phyloP scores from a whole-genome alignment of 2,113 vertebrate genomes.

The Pycnonotus jocosus region DNA sequence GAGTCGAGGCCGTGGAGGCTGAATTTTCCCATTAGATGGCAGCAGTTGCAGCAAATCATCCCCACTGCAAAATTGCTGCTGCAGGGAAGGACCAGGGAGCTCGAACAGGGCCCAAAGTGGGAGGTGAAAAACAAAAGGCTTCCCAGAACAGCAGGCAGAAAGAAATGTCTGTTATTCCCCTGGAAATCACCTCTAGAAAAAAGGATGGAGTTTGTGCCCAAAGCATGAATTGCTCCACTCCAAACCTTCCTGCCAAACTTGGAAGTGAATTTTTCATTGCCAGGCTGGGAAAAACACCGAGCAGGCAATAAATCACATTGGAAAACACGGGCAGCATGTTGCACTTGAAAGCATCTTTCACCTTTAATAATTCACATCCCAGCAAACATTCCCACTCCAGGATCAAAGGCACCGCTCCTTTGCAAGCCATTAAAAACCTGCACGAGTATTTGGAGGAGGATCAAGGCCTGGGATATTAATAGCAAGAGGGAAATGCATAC shows the following conservation, averaged over 20 bases:
- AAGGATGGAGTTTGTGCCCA: background rate
- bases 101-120: background rate
- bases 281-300: background rate
- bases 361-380: background rate
- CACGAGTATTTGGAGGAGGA: background rate
- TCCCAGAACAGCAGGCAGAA: background rate
- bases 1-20: background rate
- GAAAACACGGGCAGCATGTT: background rate
- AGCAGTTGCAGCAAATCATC: slow-evolving; percentile 46
- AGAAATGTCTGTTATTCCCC: background rate
- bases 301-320: background rate
- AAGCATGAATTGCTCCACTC: background rate
- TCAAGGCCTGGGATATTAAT: background rate
- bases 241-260: background rate
- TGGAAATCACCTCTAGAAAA: background rate
- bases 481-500: background rate
- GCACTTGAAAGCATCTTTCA: background rate
- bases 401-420: background rate
- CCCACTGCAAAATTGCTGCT: background rate
- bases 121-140: background rate
- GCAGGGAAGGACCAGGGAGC: background rate
- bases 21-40: slow-evolving; percentile 53
- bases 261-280: background rate
- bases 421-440: background rate
- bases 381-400: background rate